Conservation (phyloP, 2,113 vertebrate species). For the Dissostichus mawsoni region DNA sequence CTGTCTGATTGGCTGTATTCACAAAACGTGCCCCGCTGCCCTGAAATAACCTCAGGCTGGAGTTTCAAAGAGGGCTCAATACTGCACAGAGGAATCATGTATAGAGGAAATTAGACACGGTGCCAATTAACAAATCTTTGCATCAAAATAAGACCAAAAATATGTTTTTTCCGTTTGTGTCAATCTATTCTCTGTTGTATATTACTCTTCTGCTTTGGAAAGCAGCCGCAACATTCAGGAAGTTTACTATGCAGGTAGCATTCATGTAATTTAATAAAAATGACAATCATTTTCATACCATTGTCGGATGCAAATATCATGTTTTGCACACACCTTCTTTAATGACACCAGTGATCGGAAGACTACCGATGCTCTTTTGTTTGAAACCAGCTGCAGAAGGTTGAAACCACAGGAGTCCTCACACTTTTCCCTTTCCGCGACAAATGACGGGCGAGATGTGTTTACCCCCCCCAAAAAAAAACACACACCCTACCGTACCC, state of each 20-base stretch:
- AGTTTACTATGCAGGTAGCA: too few species aligned
- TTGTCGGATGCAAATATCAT: too few species aligned
- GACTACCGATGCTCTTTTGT: background rate
- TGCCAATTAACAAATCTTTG: too few species aligned
- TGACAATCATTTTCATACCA: too few species aligned
- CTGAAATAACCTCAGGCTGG: conserved; percentile 25
- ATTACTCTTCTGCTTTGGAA: too few species aligned
- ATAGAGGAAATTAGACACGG: too few species aligned
- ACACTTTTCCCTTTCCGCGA: conserved; percentile 8
- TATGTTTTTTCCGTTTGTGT: too few species aligned
- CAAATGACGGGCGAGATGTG: conserved; percentile 39
- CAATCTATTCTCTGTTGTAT: too few species aligned
- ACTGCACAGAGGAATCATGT: background rate
- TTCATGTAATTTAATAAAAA: too few species aligned
- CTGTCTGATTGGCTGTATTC: conserved; percentile 57
- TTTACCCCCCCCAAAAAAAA: background rate
- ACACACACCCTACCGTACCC: background rate
- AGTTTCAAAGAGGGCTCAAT: conserved; percentile 19
- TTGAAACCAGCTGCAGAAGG: conserved; percentile 28
- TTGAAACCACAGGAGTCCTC: conserved; percentile 27
- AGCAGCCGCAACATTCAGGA: too few species aligned
- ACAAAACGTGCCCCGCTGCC: conserved; percentile 34
- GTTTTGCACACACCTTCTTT: too few species aligned
- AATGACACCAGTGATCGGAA: background rate
- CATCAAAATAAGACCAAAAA: too few species aligned